Percentiles rank a stretch among this genome's conserved stretches.
Evolutionary conservation across 1,140 invertebrate species (phyloP).

Genomic region (Halesus radiatus): DNA sequence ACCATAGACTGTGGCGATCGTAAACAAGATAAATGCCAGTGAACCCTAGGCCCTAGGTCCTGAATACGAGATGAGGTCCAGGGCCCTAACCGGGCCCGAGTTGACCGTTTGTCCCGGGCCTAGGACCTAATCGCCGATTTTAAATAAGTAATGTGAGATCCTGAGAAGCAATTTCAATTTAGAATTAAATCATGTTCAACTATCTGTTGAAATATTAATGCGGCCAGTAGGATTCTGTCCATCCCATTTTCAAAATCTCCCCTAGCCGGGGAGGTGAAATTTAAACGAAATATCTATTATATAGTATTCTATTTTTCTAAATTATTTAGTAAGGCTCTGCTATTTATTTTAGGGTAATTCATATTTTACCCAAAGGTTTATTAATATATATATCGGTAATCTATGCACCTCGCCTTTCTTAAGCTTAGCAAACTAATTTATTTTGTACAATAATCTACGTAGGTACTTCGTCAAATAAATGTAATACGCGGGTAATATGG

Average conservation of each 20-base stretch:
- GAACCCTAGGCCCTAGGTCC: not conserved
- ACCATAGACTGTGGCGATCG: slow-evolving; percentile 14
- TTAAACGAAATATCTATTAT: too few species aligned
- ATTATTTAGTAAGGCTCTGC: too few species aligned
- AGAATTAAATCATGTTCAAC: slow-evolving; percentile 29
- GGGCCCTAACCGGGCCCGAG: not conserved
- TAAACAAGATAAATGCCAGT: slow-evolving; percentile 50
- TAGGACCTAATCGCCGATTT: slow-evolving; percentile 25
- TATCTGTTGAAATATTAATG: slow-evolving; percentile 4
- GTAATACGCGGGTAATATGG: too few species aligned
- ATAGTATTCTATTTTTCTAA: too few species aligned
- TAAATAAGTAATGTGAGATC: slow-evolving; percentile 32
- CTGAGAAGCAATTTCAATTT: slow-evolving; percentile 29
- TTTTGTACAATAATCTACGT: too few species aligned
- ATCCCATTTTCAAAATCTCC: not conserved
- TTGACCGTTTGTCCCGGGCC: slow-evolving; percentile 38
- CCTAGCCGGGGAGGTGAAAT: too few species aligned
- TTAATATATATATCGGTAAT: too few species aligned
- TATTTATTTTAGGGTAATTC: too few species aligned
- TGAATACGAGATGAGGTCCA: slow-evolving; percentile 47
- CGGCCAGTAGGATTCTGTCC: not conserved
- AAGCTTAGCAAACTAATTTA: too few species aligned
- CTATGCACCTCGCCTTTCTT: too few species aligned
- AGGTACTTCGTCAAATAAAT: too few species aligned
- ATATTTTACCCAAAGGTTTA: too few species aligned